Evolutionary conservation across 53 echinoderm and acorn worm genomes (phyloP).

Genomic region (Actinopyga echinites): DNA sequence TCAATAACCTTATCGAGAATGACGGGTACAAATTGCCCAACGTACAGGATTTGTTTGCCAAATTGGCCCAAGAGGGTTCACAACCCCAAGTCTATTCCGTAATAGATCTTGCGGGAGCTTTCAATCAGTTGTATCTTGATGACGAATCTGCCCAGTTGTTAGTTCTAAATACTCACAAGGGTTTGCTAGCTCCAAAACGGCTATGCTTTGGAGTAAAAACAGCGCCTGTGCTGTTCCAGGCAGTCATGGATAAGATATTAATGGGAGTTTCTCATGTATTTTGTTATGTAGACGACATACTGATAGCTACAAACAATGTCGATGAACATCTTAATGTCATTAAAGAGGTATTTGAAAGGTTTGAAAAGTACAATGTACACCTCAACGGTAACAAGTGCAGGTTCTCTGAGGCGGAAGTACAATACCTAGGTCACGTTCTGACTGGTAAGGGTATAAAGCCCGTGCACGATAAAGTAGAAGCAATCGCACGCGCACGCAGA

Average conservation of each 20-base stretch:
- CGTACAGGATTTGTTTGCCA: conserved; percentile 36
- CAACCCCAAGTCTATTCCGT: conserved; percentile 29
- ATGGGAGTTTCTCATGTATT: neutral
- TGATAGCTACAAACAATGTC: conserved; percentile 3
- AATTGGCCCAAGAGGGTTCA: conserved; percentile 4
- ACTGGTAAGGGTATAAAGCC: conserved; percentile 14
- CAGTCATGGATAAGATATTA: conserved; percentile 21
- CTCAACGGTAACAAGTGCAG: neutral
- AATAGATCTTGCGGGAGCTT: conserved; percentile 26
- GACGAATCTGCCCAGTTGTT: conserved; percentile 17
- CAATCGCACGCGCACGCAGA: conserved; percentile 41
- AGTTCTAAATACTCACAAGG: conserved; percentile 37
- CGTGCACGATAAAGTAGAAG: conserved; percentile 39
- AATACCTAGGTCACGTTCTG: neutral
- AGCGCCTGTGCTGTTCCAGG: conserved; percentile 37
- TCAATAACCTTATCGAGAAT: conserved; percentile 45
- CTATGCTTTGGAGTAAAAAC: conserved; percentile 32
- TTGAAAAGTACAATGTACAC: conserved; percentile 2
- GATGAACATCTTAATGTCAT: conserved; percentile 25
- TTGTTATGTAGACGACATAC: conserved; percentile 35
- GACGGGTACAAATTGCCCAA: conserved; percentile 47
- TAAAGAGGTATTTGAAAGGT: neutral
- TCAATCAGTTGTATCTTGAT: neutral
- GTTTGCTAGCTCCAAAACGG: conserved; percentile 14
- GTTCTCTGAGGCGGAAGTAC: neutral